Percentiles rank a stretch among this genome's conserved stretches.
phyloP scores from a whole-genome alignment of 2,888 invertebrate genomes.

The Calameuta idolon region DNA sequence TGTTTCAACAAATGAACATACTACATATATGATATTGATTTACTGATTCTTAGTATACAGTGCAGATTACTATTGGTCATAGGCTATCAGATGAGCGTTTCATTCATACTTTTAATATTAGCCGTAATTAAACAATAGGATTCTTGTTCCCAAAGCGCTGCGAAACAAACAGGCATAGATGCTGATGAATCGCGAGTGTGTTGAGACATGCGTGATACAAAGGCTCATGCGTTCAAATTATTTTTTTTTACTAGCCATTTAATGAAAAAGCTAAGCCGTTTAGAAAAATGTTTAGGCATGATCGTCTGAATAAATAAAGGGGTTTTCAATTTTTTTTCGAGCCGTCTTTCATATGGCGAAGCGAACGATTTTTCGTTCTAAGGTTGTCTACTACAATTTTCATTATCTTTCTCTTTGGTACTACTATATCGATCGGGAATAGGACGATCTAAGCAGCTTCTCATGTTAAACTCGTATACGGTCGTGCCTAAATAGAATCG shows the following conservation, averaged over 20 bases:
- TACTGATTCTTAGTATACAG: neutral
- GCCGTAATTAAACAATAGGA: too few species aligned
- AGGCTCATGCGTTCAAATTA: neutral
- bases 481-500: slow-evolving; percentile 2
- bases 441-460: neutral
- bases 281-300: neutral
- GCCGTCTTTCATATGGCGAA: neutral
- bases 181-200: neutral
- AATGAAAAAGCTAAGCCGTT: neutral
- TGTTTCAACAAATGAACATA: neutral
- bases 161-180: neutral
- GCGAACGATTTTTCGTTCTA: neutral
- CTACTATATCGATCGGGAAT: neutral
- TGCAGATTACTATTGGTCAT: neutral
- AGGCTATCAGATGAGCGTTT: neutral
- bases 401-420: neutral
- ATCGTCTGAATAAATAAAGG: neutral
- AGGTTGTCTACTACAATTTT: neutral
- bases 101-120: neutral
- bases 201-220: neutral
- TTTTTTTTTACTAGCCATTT: neutral
- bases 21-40: neutral
- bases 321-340: neutral
- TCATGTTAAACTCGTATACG: neutral
- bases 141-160: neutral